Evolutionary conservation across 2,797 vertebrate species (phyloP), one percentile per base, ranked within the genome.

Genomic region (Sebastes umbrosus): DNA sequence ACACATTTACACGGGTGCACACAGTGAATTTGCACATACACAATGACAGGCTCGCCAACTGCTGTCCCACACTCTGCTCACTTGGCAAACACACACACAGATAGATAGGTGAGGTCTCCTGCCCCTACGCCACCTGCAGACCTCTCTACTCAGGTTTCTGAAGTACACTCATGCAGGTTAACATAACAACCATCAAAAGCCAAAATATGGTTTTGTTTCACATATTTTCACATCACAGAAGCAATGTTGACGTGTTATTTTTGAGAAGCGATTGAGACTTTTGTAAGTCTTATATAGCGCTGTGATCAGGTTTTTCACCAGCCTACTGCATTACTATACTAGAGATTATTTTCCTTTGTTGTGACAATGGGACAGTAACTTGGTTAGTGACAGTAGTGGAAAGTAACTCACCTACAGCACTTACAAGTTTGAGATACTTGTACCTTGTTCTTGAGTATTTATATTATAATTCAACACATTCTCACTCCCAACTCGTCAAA

Each of bases 111-210:
- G 88, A 87, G 79, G 86, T 85, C 79, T 85, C 65, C 83, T 88
- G 80, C 87, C 86, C 87, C 84, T 65, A 84, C 87, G 74, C 84
- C 90, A 90, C 89, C 92, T 92, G 91, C 87, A 90, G 84, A 90
- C 88, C 84, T 86, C 66, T 52, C 54, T 36, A 5, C 88, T 93
- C 87, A 8, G 71, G 89, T 94, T 94, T 92, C 92, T 78, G 73
- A 83, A 3, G 65, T n/a, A 22, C 57, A 25, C 81, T 75, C 86
- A 91, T 86, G 86, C 88, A 91, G 91, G 91, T 83, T 72, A 79
- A 70, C 87, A 84, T 18, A 88, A 90, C 85, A 87, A 69, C 14
- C 77, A 39, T 27, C 66, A 75, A 79, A 79, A 63, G 74, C 16
- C 88, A 78, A 86, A 92, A 92, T 74, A 88, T 3, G 8, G 57